Conservation (phyloP, 1,140 invertebrate genomes). For the Camponotus pennsylvanicus region DNA sequence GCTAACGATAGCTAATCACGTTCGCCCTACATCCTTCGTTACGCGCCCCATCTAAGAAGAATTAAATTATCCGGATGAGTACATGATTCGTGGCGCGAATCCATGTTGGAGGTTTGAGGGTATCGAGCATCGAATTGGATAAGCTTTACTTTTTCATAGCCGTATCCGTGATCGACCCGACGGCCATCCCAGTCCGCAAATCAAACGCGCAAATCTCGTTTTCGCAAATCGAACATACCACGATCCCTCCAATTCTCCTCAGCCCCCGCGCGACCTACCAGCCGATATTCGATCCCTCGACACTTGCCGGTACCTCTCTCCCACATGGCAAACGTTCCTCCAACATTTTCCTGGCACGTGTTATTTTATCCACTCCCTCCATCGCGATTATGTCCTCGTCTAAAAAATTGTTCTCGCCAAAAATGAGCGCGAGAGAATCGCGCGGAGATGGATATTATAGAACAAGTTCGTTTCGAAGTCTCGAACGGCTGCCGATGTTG, state of each 20-base stretch:
- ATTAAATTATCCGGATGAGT: constrained; percentile 57
- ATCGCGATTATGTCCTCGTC: constrained; percentile 24
- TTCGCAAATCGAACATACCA: constrained; percentile 67
- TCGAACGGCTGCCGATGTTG: neutral
- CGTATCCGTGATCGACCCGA: constrained; percentile 56
- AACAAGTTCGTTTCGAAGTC: neutral
- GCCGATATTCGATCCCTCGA: constrained; percentile 39
- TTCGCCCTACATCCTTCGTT: neutral
- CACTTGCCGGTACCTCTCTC: constrained; percentile 14
- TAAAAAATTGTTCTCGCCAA: constrained; percentile 38
- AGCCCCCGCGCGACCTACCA: neutral
- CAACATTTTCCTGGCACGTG: constrained; percentile 57
- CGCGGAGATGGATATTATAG: neutral
- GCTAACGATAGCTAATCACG: constrained; percentile 10
- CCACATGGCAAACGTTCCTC: constrained; percentile 28
- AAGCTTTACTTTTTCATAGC: constrained; percentile 66
- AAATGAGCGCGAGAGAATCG: constrained; percentile 17
- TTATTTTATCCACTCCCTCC: constrained; percentile 47
- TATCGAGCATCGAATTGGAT: constrained; percentile 56
- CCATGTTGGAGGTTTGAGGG: neutral
- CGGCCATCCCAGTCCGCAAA: constrained; percentile 56
- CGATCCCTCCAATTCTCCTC: neutral
- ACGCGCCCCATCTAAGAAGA: constrained; percentile 28
- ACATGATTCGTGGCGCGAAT: constrained; percentile 33
- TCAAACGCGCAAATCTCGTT: constrained; percentile 71